A percentile compares a stretch with the other conserved stretches of the same genome.
Conservation (phyloP, 2,888 invertebrate genomes). For the Eretmocerus hayati region DNA sequence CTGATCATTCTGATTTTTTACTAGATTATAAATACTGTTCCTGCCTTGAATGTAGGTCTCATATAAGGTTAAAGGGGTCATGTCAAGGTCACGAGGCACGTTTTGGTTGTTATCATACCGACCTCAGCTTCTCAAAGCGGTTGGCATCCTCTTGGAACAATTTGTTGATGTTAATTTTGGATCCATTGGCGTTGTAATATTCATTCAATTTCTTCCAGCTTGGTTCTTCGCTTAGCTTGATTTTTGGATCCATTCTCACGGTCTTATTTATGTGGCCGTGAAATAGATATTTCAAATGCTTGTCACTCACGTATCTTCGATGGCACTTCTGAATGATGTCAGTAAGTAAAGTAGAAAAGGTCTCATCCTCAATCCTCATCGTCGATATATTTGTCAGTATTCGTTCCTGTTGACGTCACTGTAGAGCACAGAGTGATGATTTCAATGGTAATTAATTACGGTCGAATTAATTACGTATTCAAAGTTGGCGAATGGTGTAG, state of each 20-base stretch:
- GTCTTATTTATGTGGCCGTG: not conserved
- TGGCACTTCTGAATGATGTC: too few relatives aligned
- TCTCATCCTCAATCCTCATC: too few relatives aligned
- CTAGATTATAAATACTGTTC: too few relatives aligned
- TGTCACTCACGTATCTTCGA: constrained; percentile 1
- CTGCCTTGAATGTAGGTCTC: too few relatives aligned
- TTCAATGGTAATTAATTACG: too few relatives aligned
- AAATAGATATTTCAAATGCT: constrained; percentile 7
- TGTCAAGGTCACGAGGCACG: constrained; percentile 33
- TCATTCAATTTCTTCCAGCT: constrained; percentile 70
- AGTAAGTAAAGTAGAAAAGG: too few relatives aligned
- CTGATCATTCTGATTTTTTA: too few relatives aligned
- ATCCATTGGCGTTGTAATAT: constrained; percentile 64
- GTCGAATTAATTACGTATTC: too few relatives aligned
- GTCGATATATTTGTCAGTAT: too few relatives aligned
- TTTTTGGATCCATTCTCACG: constrained; percentile 49
- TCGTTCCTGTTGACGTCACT: too few relatives aligned
- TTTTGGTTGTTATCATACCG: not conserved
- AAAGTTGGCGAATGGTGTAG: too few relatives aligned
- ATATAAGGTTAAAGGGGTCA: constrained; percentile 31
- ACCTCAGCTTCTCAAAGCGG: constrained; percentile 89
- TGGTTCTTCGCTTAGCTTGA: constrained; percentile 57
- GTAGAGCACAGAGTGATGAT: too few relatives aligned
- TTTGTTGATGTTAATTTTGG: constrained; percentile 71
- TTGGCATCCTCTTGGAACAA: constrained; percentile 74